Percentiles rank a stretch among this genome's conserved stretches.
phyloP scores from a whole-genome alignment of 2,888 invertebrate genomes.

The Diadegma fenestrale region DNA sequence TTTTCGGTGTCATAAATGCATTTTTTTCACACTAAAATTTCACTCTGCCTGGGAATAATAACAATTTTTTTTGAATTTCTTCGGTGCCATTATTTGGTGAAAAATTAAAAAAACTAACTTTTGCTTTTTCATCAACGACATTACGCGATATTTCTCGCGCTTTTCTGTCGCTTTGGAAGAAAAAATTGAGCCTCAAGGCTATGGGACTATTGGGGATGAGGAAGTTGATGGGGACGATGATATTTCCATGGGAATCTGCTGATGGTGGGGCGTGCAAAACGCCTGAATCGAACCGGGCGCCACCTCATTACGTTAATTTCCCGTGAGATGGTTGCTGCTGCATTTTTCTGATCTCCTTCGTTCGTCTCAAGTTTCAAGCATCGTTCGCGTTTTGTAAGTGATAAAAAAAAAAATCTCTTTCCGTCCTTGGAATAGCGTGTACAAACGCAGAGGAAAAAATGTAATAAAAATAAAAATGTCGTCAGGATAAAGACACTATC shows the following conservation, averaged over 20 bases:
- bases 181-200: neutral
- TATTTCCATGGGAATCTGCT: constrained; percentile 50
- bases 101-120: neutral
- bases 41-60: neutral
- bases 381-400: constrained; percentile 19
- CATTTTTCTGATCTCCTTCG: constrained; percentile 81
- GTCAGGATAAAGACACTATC: neutral
- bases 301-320: constrained; percentile 82
- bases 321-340: constrained; percentile 78
- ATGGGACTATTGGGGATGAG: neutral
- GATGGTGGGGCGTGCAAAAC: constrained; percentile 45
- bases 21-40: too few species aligned
- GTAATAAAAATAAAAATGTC: constrained; percentile 38
- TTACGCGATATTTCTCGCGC: neutral
- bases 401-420: constrained; percentile 47
- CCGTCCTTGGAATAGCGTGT: constrained; percentile 4
- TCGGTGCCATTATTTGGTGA: neutral
- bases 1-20: too few species aligned
- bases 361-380: constrained; percentile 73
- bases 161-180: constrained; percentile 2
- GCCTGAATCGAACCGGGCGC: constrained; percentile 77
- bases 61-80: neutral
- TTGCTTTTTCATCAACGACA: neutral
- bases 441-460: constrained; percentile 2
- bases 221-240: constrained; percentile 50